phyloP scores from a whole-genome alignment of 2,113 vertebrate species.

The Cranoglanis bouderius region DNA sequence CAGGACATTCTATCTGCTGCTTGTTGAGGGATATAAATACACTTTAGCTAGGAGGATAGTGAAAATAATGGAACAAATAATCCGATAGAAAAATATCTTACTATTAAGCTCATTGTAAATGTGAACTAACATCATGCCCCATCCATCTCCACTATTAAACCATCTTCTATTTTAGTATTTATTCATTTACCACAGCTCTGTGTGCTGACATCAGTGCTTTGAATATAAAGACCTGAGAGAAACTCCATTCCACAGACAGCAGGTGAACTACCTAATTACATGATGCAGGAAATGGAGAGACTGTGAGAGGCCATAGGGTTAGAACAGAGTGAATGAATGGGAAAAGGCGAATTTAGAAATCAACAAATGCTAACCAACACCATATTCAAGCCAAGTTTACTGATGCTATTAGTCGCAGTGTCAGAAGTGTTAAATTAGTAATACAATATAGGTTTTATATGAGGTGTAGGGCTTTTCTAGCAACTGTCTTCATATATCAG shows the following conservation, averaged over 20 bases:
- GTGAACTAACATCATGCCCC: slow-evolving; percentile 1
- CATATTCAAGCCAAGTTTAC: background rate
- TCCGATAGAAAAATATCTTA: background rate
- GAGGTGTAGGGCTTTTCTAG: background rate
- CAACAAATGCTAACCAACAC: background rate
- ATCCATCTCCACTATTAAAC: background rate
- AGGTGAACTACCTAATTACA: slow-evolving; percentile 62
- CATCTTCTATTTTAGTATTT: background rate
- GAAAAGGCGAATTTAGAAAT: background rate
- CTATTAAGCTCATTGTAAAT: slow-evolving; percentile 15
- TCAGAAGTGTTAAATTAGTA: background rate
- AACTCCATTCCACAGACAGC: slow-evolving; percentile 47
- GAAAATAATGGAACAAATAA: slow-evolving; percentile 19
- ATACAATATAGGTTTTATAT: background rate
- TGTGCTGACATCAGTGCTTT: slow-evolving; percentile 10
- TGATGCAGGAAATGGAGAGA: slow-evolving; percentile 28
- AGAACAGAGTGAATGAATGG: background rate
- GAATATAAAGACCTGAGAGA: slow-evolving; percentile 44
- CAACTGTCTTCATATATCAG: background rate
- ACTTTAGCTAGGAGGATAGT: background rate
- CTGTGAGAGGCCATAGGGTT: slow-evolving; percentile 14
- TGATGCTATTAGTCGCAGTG: background rate
- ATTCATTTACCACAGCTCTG: slow-evolving; percentile 16
- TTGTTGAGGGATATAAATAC: slow-evolving; percentile 13
- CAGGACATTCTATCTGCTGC: slow-evolving; percentile 14